A percentile compares a stretch with the other conserved stretches of the same genome.
phyloP scores from a whole-genome alignment of 2,113 vertebrate genomes.

The Clarias gariepinus region DNA sequence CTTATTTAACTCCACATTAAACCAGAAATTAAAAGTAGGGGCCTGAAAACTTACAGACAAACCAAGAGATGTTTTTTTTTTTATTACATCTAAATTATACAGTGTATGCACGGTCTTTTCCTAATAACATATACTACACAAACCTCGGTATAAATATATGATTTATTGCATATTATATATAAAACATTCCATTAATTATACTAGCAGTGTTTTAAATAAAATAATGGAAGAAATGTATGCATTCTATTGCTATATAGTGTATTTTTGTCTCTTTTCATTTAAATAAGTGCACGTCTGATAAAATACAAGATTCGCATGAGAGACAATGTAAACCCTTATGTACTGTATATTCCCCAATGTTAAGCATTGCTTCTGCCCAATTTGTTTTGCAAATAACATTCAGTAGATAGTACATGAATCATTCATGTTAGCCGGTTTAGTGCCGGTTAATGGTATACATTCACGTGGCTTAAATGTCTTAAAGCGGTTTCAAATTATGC shows the following conservation, averaged over 20 bases:
- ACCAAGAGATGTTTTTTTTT: not conserved
- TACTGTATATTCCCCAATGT: not conserved
- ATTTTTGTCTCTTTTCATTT: too few relatives aligned
- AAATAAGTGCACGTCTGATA: not conserved
- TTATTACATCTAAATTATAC: not conserved
- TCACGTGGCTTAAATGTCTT: conserved; percentile 48
- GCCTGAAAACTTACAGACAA: not conserved
- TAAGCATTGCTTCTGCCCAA: conserved; percentile 45
- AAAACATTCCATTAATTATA: too few relatives aligned
- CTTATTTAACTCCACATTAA: not conserved
- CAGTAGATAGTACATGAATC: conserved; percentile 48
- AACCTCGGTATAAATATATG: too few relatives aligned
- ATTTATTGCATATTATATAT: too few relatives aligned
- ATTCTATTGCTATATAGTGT: not conserved
- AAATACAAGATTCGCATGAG: too few relatives aligned
- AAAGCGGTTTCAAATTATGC: conserved; percentile 48
- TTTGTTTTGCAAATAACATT: conserved; percentile 51
- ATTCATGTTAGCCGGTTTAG: conserved; percentile 49
- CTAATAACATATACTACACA: too few relatives aligned
- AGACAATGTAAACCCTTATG: not conserved
- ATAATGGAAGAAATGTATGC: too few relatives aligned
- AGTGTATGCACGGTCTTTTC: too few relatives aligned
- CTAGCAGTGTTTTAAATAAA: not conserved
- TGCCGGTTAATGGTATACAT: conserved; percentile 52
- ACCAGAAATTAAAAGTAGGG: not conserved